Evolutionary conservation across 35 echinoderm and acorn worm genomes (phyloP), one percentile per base, ranked within the genome.

Genomic region (Heliocidaris tuberculata): DNA sequence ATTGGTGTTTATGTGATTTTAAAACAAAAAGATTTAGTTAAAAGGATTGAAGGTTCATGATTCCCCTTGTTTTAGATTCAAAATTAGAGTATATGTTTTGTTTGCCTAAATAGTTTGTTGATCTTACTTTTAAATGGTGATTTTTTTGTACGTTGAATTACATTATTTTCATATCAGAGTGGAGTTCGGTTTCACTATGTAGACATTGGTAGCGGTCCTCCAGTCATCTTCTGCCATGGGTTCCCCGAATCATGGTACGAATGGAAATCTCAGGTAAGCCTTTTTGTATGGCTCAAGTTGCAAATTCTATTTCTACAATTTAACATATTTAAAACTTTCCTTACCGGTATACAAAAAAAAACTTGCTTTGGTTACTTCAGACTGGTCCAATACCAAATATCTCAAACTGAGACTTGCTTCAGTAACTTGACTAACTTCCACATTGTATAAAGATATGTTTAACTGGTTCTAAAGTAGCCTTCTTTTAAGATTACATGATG

Each of bases 161-260:
- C 3, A 3, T 0, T 42, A 42, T 42, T 42, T 42, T 42, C 35
- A 42, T 32, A 85, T 65, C 52, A 99, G 96, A 95, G 97, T 95
- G 98, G 98, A 27, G 85, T 96, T 2, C 59, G 50, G 31, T 54
- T 99, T 49, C 98, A 99, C 42, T 99, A 95, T 78, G 95, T 96
- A 21, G 98, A 99, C 48, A 94, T 97, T 86, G 98, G 98, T 50
- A 85, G 94, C 12, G 98, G 98, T 52, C 98, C 98, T 17, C 93
- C 95, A 0, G 93, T 99, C 31, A 96, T 99, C 49, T 88, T 97
- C 6, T 99, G 98, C 91, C 98, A 99, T 95, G 98, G 98, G 35
- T 99, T 97, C 90, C 98, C 98, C 27, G 98, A 99, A 94, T 94
- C 94, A 47, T 99, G 98, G 98, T 99, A 99, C 31, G 96, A 95